These are phyloP conservation scores for Passer montanus DNA, from an alignment of 2,113 vertebrate genomes.

Conservation along the genomic window DNA sequence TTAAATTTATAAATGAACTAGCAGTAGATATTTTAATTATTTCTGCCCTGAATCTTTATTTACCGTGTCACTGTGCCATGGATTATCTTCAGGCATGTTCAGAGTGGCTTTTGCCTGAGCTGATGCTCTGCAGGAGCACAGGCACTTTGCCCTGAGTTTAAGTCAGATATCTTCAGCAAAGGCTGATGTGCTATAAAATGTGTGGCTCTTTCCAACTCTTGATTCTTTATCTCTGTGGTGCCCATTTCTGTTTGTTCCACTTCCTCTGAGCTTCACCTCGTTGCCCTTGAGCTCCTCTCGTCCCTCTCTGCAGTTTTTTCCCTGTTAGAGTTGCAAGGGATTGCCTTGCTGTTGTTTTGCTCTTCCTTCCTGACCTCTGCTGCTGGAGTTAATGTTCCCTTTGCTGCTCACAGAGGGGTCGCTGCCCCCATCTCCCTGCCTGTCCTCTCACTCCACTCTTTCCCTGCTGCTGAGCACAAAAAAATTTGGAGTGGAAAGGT, in stretches of 20 bases:
- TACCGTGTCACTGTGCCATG: background rate
- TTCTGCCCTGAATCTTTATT: background rate
- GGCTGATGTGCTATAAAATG: background rate
- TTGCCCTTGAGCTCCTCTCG: background rate
- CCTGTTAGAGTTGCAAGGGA: background rate
- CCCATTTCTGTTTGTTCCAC: background rate
- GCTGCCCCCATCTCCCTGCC: background rate
- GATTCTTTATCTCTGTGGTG: background rate
- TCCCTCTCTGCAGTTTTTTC: background rate
- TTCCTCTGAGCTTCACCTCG: conserved; percentile 19
- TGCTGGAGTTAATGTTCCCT: background rate
- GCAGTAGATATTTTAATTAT: background rate
- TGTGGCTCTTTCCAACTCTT: background rate
- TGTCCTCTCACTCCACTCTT: background rate
- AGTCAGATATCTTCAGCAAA: background rate
- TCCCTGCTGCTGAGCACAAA: conserved; percentile 17
- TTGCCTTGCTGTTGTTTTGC: background rate
- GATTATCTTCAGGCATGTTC: background rate
- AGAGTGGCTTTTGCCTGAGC: background rate
- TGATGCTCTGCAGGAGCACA: background rate
- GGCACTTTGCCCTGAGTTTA: background rate
- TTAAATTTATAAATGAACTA: background rate
- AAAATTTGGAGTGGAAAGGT: background rate
- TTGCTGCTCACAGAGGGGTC: background rate
- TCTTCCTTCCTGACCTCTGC: background rate